Percentiles rank a stretch among this genome's conserved stretches.
Evolutionary conservation across 2,113 vertebrate genomes (phyloP).

Genomic region (Microtus oregoni): DNA sequence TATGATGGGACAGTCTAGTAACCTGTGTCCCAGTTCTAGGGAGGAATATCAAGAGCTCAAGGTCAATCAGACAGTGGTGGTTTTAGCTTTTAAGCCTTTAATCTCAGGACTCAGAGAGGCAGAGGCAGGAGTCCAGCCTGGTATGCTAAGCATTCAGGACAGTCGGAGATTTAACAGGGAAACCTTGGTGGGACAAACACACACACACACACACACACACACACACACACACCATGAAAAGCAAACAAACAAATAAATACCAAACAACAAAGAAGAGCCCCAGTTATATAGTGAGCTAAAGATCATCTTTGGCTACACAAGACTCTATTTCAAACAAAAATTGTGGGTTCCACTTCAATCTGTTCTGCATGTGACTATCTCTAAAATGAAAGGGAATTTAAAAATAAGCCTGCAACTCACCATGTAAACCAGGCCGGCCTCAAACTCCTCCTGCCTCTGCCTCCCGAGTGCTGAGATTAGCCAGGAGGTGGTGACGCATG

Average conservation of each 20-base stretch:
- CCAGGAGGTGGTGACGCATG: too few species aligned
- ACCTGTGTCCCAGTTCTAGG: neutral
- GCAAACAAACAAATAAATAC: too few species aligned
- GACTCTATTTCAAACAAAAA: neutral
- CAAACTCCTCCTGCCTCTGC: neutral
- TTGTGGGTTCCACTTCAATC: neutral
- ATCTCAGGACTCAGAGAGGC: too few species aligned
- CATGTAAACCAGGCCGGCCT: neutral
- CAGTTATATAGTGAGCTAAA: neutral
- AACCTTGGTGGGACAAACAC: too few species aligned
- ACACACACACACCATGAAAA: too few species aligned
- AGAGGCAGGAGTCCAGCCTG: too few species aligned
- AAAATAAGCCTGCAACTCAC: too few species aligned
- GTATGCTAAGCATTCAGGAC: too few species aligned
- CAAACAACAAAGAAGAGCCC: too few species aligned
- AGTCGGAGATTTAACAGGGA: too few species aligned
- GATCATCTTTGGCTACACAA: neutral
- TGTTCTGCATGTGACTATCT: neutral
- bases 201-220: accelerated
- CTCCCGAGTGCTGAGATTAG: neutral
- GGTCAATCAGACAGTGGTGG: neutral
- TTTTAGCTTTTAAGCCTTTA: too few species aligned
- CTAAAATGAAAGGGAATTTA: neutral
- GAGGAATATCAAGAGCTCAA: neutral
- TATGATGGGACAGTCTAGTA: neutral